Evolutionary conservation across 1,140 invertebrate species (phyloP).

Genomic region (Macrobrachium nipponense): DNA sequence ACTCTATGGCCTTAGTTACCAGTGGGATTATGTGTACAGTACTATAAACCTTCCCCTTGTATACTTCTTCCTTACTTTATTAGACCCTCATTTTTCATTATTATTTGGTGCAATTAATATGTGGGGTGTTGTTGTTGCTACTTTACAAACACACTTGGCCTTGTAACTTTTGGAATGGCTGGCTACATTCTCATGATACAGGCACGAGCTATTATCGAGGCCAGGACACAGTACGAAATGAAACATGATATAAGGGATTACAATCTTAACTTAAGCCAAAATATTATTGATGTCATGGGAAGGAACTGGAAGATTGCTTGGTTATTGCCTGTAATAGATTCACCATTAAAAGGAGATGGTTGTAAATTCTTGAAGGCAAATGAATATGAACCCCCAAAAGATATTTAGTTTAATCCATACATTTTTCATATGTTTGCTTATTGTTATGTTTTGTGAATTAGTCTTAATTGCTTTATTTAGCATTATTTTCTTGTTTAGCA

Average conservation of each 20-base stretch:
- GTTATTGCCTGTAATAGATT: conserved; percentile 36
- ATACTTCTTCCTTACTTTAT: conserved; percentile 38
- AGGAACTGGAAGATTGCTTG: conserved; percentile 48
- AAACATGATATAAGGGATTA: conserved; percentile 47
- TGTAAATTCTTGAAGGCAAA: conserved; percentile 30
- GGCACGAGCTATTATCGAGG: conserved; percentile 38
- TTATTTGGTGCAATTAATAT: conserved; percentile 45
- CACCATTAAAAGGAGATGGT: conserved; percentile 48
- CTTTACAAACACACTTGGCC: conserved; percentile 41
- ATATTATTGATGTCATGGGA: conserved; percentile 48
- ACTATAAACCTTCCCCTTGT: conserved; percentile 41
- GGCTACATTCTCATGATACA: conserved; percentile 31
- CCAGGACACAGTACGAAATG: conserved; percentile 54
- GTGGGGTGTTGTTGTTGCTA: conserved; percentile 49
- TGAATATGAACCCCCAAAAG: conserved; percentile 49
- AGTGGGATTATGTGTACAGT: conserved; percentile 52
- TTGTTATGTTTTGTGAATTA: too few species aligned
- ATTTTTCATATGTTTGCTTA: too few species aligned
- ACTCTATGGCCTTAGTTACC: conserved; percentile 44
- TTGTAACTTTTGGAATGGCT: conserved; percentile 24
- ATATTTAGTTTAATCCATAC: too few species aligned
- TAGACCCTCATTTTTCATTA: conserved; percentile 48
- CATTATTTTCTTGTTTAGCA: too few species aligned
- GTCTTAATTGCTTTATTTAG: too few species aligned
- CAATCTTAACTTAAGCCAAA: conserved; percentile 36